A percentile compares a stretch with the other conserved stretches of the same genome.
Conservation (phyloP, 2,888 invertebrate genomes). For the Sturmia bella region DNA sequence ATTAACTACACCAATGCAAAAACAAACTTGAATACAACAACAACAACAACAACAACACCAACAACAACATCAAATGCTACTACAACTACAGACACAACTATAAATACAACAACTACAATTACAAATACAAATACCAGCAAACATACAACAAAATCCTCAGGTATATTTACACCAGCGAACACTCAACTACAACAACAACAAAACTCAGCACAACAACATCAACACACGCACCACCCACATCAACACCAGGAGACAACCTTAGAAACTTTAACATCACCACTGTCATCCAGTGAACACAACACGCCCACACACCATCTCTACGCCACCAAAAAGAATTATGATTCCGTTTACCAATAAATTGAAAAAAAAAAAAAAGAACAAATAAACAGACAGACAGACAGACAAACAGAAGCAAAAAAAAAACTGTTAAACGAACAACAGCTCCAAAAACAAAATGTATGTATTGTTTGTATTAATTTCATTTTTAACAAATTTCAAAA, state of each 20-base stretch:
- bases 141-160: conserved; percentile 68
- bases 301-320: conserved; percentile 73
- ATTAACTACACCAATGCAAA: conserved; percentile 70
- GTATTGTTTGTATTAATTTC: conserved; percentile 74
- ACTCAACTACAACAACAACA: conserved; percentile 71
- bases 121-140: conserved; percentile 63
- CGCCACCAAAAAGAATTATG: conserved; percentile 78
- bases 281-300: conserved; percentile 73
- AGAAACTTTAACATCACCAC: conserved; percentile 69
- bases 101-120: conserved; percentile 45
- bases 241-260: conserved; percentile 68
- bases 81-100: conserved; percentile 35
- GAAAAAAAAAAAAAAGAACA: conserved; percentile 67
- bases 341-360: conserved; percentile 80
- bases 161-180: conserved; percentile 71
- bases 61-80: conserved; percentile 46
- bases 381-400: conserved; percentile 53
- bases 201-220: conserved; percentile 59
- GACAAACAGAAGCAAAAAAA: conserved; percentile 68
- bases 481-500: conserved; percentile 8
- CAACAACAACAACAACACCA: conserved; percentile 66
- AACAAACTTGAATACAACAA: conserved; percentile 55
- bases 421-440: conserved; percentile 63
- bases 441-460: conserved; percentile 70
- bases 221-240: conserved; percentile 70